Evolutionary conservation across 1,140 invertebrate genomes (phyloP).

Genomic region (Radopholus similis): DNA sequence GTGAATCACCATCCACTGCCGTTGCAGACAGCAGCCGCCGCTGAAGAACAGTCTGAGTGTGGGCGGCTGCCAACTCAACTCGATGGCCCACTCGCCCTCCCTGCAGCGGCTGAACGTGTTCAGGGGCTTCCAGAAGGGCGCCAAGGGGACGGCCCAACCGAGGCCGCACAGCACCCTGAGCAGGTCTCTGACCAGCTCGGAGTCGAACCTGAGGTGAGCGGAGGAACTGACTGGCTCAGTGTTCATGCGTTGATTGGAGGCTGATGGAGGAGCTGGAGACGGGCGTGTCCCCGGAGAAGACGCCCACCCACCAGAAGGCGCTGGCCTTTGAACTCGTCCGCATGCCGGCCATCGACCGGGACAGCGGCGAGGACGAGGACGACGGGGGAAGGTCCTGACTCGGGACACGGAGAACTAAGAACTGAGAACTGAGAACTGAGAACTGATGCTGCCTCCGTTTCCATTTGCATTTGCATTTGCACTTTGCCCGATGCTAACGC

Average conservation of each 20-base stretch:
- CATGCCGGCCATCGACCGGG: no score
- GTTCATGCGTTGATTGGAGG: neutral
- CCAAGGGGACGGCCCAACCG: constrained; percentile 11
- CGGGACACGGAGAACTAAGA: no score
- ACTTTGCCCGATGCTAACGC: no score
- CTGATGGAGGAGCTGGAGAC: constrained; percentile 23
- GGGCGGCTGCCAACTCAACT: neutral
- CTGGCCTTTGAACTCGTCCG: no score
- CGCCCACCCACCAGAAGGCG: no score
- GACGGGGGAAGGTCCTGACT: no score
- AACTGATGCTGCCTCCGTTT: no score
- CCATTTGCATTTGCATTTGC: no score
- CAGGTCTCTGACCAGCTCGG: constrained; percentile 30
- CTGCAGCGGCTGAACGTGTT: constrained; percentile 1
- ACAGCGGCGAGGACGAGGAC: no score
- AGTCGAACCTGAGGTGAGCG: constrained; percentile 34
- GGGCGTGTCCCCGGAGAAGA: constrained; percentile 7
- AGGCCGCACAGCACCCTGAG: constrained; percentile 30
- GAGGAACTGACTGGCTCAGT: neutral
- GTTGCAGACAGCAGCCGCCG: neutral
- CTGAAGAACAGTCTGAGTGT: neutral
- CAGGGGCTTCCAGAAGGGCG: neutral
- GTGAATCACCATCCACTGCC: neutral
- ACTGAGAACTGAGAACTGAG: no score
- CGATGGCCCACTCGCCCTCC: neutral